phyloP scores from a whole-genome alignment of 1,140 invertebrate genomes.

The Oncopeltus fasciatus region DNA sequence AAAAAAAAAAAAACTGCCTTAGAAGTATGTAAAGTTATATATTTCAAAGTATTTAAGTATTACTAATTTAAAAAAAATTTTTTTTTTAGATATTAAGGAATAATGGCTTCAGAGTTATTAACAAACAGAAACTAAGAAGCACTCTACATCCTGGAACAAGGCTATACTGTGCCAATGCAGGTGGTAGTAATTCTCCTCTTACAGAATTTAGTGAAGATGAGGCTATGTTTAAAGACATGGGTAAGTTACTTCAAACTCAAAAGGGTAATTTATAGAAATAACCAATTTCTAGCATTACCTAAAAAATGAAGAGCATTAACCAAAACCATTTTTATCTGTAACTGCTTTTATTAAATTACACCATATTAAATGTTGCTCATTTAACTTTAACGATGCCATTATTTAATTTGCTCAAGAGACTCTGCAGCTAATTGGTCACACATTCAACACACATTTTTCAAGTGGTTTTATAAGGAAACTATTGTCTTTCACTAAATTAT shows the following conservation, averaged over 20 bases:
- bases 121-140: background rate
- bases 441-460: too few relatives aligned
- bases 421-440: too few relatives aligned
- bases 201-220: slow-evolving; percentile 23
- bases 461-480: too few relatives aligned
- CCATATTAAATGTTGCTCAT: background rate
- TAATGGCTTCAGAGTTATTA: background rate
- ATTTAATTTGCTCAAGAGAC: too few relatives aligned
- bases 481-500: too few relatives aligned
- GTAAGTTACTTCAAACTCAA: slow-evolving; percentile 16
- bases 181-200: slow-evolving; percentile 8
- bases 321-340: background rate
- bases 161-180: background rate
- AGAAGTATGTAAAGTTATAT: too few relatives aligned
- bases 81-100: background rate
- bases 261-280: background rate
- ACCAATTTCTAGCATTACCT: background rate
- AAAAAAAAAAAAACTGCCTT: too few relatives aligned
- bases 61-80: too few relatives aligned
- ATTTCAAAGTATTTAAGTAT: too few relatives aligned
- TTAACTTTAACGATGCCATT: too few relatives aligned
- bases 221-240: slow-evolving; percentile 20
- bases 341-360: background rate
- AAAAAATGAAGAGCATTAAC: background rate
- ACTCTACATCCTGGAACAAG: background rate